A percentile compares a stretch with the other conserved stretches of the same genome.
Conservation (phyloP, 2,888 invertebrate species). For the Yponomeuta plumbellus region DNA sequence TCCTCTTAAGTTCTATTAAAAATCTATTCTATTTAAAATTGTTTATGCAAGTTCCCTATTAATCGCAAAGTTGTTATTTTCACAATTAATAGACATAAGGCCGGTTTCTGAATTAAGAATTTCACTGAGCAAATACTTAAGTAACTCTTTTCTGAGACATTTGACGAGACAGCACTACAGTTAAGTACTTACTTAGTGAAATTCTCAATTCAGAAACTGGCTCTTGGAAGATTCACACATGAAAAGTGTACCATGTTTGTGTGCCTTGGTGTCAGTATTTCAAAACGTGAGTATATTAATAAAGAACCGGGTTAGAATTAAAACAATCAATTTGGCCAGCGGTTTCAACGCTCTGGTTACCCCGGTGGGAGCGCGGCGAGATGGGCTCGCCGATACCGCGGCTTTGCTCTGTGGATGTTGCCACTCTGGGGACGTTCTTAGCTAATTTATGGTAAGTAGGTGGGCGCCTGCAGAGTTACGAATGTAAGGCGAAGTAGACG, state of each 20-base stretch:
- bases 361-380: slow-evolving; percentile 9
- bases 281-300: neutral
- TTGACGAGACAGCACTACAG: too few relatives aligned
- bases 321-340: slow-evolving; percentile 15
- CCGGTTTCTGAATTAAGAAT: too few relatives aligned
- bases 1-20: too few relatives aligned
- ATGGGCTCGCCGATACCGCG: neutral
- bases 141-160: too few relatives aligned
- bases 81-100: too few relatives aligned
- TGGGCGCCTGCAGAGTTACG: neutral
- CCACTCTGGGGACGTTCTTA: neutral
- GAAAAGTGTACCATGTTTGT: slow-evolving; percentile 1
- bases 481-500: too few relatives aligned
- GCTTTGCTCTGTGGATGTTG: neutral
- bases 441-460: neutral
- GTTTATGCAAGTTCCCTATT: too few relatives aligned
- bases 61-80: too few relatives aligned
- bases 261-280: slow-evolving; percentile 6
- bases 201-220: too few relatives aligned
- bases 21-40: too few relatives aligned
- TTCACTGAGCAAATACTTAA: too few relatives aligned
- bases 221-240: neutral
- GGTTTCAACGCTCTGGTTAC: slow-evolving; percentile 5
- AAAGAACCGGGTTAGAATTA: slow-evolving; percentile 12
- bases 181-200: too few relatives aligned